A percentile compares a stretch with the other conserved stretches of the same genome.
These are phyloP conservation scores for Chinchilla lanigera DNA, from an alignment of 2,113 vertebrate genomes.

Conservation along the genomic window DNA sequence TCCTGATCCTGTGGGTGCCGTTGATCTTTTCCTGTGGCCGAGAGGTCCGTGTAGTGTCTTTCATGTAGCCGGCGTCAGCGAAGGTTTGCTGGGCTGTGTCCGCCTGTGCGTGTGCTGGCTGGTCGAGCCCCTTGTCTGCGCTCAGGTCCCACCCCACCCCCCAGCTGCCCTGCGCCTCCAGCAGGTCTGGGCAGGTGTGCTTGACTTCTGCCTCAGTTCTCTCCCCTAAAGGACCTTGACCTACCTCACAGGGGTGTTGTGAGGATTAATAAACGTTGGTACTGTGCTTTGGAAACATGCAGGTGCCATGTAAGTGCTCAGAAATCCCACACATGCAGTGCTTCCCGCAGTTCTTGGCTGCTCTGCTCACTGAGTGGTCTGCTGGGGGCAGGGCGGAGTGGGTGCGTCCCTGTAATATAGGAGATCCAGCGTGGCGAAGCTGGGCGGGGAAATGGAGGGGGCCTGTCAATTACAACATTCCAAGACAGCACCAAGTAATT, in stretches of 20 bases:
- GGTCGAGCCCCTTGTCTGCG: neutral
- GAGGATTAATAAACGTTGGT: constrained; percentile 79
- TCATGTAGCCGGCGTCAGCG: neutral
- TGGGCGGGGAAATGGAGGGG: neutral
- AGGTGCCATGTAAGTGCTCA: constrained; percentile 50
- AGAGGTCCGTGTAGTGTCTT: constrained; percentile 38
- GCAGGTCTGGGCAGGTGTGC: neutral
- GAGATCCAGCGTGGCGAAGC: neutral
- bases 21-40: neutral
- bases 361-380: no score
- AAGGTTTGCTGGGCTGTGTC: neutral
- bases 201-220: constrained; percentile 59
- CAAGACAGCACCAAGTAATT: neutral
- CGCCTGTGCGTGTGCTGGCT: neutral
- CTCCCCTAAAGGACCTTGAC: constrained; percentile 56
- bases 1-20: neutral
- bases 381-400: no score
- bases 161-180: neutral
- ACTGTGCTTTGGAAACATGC: constrained; percentile 65
- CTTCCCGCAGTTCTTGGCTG: neutral
- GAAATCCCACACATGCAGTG: neutral
- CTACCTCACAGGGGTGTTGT: constrained; percentile 83
- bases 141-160: neutral
- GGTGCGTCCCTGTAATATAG: neutral
- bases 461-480: no score